phyloP scores from a whole-genome alignment of 1,140 invertebrate genomes.

The Elymnias hypermnestra region DNA sequence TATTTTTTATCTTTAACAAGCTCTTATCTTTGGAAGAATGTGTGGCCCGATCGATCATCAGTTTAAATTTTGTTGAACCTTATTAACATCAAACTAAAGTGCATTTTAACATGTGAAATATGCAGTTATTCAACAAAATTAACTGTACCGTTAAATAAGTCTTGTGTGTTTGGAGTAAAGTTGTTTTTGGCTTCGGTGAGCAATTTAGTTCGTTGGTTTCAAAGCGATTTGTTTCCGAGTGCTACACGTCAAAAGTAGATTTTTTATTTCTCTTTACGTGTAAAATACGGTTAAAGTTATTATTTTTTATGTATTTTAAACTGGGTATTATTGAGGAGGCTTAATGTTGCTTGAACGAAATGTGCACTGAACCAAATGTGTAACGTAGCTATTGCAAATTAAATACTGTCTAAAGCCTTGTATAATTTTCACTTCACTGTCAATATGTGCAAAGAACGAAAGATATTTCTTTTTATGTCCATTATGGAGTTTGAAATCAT shows the following conservation, averaged over 20 bases:
- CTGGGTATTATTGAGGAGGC: constrained; percentile 1
- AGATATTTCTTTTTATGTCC: no score
- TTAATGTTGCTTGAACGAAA: no score
- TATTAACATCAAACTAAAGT: not conserved
- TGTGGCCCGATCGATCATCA: constrained; percentile 1
- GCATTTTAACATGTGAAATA: not conserved
- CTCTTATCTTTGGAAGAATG: constrained; percentile 4
- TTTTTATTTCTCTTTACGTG: not conserved
- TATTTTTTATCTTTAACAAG: constrained; percentile 2
- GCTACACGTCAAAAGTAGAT: not conserved
- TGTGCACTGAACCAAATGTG: no score
- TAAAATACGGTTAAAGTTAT: constrained; percentile 5
- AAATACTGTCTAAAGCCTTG: no score
- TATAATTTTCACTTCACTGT: no score
- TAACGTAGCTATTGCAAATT: no score
- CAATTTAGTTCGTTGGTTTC: not conserved
- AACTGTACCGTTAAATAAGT: not conserved
- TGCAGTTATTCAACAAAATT: not conserved
- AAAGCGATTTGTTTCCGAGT: constrained; percentile 5
- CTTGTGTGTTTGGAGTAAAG: not conserved
- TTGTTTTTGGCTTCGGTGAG: not conserved
- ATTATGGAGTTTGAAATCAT: no score
- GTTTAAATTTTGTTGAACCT: not conserved
- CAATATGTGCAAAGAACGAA: no score
- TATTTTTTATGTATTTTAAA: constrained; percentile 8